Conservation (phyloP, 2,797 vertebrate species). For the Rhincodon typus region DNA sequence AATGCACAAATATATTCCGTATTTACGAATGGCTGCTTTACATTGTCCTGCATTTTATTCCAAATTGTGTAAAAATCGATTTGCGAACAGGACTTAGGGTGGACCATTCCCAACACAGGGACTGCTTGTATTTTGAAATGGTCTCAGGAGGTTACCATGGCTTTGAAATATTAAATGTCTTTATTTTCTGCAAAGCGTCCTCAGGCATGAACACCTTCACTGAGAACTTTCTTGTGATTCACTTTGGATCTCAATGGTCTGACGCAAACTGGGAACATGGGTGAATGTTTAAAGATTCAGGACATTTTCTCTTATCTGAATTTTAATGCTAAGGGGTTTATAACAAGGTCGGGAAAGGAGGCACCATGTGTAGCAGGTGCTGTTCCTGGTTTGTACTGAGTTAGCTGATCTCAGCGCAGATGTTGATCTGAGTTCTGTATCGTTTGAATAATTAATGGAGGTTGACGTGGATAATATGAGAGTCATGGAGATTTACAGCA, state of each 20-base stretch:
- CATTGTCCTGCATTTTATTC: too few species aligned
- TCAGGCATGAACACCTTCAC: neutral
- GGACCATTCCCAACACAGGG: too few species aligned
- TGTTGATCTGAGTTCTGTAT: neutral
- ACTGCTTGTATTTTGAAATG: neutral
- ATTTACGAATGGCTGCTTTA: too few species aligned
- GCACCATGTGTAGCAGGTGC: neutral
- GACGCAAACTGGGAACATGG: neutral
- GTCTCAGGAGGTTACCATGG: neutral
- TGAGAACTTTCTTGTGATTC: neutral
- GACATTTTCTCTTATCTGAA: neutral
- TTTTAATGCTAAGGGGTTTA: neutral
- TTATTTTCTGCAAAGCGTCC: neutral
- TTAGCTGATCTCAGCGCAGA: neutral
- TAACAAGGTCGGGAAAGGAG: neutral
- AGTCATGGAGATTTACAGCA: too few species aligned
- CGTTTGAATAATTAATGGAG: too few species aligned
- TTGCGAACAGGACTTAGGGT: too few species aligned
- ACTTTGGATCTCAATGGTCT: neutral
- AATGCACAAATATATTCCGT: too few species aligned
- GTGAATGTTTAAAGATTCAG: neutral
- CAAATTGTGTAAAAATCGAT: too few species aligned
- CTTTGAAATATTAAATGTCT: neutral
- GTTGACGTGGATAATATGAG: too few species aligned
- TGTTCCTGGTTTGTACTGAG: neutral